These are phyloP conservation scores for Anthoptus insignis DNA, from an alignment of 2,888 invertebrate species.

Conservation along the genomic window DNA sequence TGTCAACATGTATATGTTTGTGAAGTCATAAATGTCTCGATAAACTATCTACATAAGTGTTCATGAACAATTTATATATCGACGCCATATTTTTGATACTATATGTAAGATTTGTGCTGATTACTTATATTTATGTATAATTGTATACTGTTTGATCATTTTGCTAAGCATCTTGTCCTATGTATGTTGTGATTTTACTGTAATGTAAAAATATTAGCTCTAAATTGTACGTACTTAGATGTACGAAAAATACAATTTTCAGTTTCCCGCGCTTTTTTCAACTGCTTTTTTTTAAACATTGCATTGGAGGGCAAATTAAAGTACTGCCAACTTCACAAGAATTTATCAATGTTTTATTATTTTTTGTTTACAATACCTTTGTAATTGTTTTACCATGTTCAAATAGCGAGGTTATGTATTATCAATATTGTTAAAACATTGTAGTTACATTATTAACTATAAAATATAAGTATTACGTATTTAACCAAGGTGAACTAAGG, in stretches of 20 bases:
- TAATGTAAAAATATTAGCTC: neutral
- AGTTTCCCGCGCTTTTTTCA: neutral
- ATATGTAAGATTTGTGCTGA: neutral
- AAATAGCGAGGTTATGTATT: neutral
- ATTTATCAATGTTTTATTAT: too few species aligned
- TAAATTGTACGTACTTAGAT: constrained; percentile 2
- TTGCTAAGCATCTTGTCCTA: constrained; percentile 4
- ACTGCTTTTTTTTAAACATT: too few species aligned
- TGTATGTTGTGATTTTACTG: constrained; percentile 17
- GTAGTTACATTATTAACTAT: neutral
- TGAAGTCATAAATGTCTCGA: neutral
- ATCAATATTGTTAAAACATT: neutral
- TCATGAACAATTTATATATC: neutral
- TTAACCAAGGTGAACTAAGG: neutral
- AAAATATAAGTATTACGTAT: too few species aligned
- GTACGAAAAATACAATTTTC: neutral
- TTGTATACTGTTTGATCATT: constrained; percentile 12
- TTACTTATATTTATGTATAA: constrained; percentile 12
- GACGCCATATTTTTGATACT: constrained; percentile 31
- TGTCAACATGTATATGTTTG: too few species aligned
- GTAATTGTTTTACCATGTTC: neutral
- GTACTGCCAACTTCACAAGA: neutral
- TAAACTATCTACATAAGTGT: neutral
- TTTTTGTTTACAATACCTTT: too few species aligned
- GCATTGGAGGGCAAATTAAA: too few species aligned